phyloP scores from a whole-genome alignment of 2,888 invertebrate species.

The Elegia similella region DNA sequence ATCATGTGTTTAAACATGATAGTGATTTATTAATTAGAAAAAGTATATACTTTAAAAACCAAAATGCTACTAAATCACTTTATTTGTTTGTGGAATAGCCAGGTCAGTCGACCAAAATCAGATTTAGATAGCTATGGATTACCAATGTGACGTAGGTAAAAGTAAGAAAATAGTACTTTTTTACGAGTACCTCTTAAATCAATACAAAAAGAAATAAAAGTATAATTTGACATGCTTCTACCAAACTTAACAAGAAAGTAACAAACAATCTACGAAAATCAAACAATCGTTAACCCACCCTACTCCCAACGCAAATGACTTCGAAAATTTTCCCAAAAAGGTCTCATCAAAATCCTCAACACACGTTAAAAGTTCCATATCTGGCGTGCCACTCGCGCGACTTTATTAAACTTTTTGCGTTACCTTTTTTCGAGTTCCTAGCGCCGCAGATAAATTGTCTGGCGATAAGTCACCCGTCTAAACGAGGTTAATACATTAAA shows the following conservation, averaged over 20 bases:
- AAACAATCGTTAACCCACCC: slow-evolving; percentile 11
- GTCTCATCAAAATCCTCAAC: slow-evolving; percentile 13
- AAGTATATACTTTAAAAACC: no score
- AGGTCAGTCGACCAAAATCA: no score
- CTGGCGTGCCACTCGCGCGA: slow-evolving; percentile 36
- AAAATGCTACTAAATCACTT: no score
- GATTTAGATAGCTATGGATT: no score
- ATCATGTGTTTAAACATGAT: no score
- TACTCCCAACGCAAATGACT: slow-evolving; percentile 10
- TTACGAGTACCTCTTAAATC: no score
- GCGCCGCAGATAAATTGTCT: slow-evolving; percentile 63
- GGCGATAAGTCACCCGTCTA: slow-evolving; percentile 64
- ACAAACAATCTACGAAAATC: slow-evolving; percentile 10
- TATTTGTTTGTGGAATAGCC: no score
- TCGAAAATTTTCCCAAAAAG: slow-evolving; percentile 7
- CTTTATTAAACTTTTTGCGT: slow-evolving; percentile 71
- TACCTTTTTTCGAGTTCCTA: slow-evolving; percentile 54
- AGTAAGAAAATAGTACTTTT: no score
- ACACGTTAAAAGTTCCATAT: slow-evolving; percentile 16
- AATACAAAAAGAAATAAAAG: neutral
- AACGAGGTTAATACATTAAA: slow-evolving; percentile 76
- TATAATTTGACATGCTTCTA: slow-evolving; percentile 9
- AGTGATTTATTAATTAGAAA: no score
- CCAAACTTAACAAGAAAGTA: slow-evolving; percentile 11
- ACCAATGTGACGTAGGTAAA: no score